Conservation (phyloP, 2,888 invertebrate genomes). For the Agriopis marginaria region DNA sequence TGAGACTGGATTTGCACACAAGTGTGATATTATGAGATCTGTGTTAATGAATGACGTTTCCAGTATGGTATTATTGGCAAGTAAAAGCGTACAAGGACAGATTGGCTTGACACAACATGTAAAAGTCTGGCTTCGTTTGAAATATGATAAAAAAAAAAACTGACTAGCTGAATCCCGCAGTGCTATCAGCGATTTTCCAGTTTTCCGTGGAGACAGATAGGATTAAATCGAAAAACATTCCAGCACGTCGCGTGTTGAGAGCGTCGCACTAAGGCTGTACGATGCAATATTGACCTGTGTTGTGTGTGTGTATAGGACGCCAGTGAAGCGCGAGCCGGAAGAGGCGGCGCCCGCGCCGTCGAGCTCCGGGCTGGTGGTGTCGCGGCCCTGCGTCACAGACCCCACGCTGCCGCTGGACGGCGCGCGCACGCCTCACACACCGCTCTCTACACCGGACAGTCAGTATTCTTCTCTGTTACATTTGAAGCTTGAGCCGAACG, state of each 20-base stretch:
- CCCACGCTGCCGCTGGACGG: conserved; percentile 72
- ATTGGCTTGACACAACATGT: no score
- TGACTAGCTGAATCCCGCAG: no score
- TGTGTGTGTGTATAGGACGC: conserved; percentile 61
- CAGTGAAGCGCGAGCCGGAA: conserved; percentile 75
- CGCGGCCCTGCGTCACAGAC: conserved; percentile 76
- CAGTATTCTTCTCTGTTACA: conserved; percentile 41
- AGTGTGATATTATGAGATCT: conserved; percentile 12
- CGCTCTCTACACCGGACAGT: conserved; percentile 69
- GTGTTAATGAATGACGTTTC: conserved; percentile 2
- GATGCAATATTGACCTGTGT: neutral
- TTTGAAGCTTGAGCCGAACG: neutral
- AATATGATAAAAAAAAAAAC: no score
- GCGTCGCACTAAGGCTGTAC: no score
- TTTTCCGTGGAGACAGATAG: no score
- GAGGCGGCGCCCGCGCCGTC: conserved; percentile 24
- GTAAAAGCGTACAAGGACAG: conserved; percentile 8
- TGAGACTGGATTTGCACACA: conserved; percentile 34
- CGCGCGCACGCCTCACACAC: conserved; percentile 38
- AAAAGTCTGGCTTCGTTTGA: no score
- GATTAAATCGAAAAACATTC: no score
- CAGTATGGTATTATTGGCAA: neutral
- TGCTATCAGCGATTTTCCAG: no score
- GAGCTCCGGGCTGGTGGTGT: conserved; percentile 54
- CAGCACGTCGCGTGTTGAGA: no score